Evolutionary conservation across 2,113 vertebrate genomes (phyloP).

Genomic region (Solea solea): DNA sequence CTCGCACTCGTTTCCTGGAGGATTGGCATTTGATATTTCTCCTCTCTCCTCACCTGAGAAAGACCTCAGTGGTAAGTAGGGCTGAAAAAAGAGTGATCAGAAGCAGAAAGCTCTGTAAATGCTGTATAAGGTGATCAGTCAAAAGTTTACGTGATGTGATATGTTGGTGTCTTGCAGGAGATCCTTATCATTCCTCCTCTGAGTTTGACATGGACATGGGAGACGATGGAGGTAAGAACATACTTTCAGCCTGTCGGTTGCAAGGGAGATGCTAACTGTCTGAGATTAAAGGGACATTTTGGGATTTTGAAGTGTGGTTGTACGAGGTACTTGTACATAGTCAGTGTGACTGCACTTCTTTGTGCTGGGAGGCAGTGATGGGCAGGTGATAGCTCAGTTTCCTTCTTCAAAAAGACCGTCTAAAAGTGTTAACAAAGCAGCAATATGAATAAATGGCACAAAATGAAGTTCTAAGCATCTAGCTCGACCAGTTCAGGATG

Average conservation of each 20-base stretch:
- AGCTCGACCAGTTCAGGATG: too few species aligned
- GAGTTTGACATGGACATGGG: conserved; percentile 54
- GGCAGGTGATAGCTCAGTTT: too few species aligned
- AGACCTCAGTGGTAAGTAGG: conserved; percentile 46
- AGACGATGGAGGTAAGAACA: conserved; percentile 60
- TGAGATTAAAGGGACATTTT: neutral
- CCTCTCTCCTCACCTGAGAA: conserved; percentile 71
- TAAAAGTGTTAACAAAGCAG: too few species aligned
- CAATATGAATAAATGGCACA: too few species aligned
- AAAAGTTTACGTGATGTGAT: neutral
- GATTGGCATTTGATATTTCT: conserved; percentile 44
- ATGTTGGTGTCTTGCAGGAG: conserved; percentile 38
- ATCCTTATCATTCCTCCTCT: conserved; percentile 58
- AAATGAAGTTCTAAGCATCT: too few species aligned
- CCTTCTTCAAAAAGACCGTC: too few species aligned
- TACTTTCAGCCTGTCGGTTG: neutral
- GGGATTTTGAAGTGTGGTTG: too few species aligned
- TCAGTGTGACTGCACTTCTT: too few species aligned
- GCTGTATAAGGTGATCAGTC: neutral
- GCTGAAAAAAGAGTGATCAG: too few species aligned
- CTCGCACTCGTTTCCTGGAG: conserved; percentile 22
- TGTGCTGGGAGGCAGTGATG: too few species aligned
- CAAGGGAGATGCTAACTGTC: too few species aligned
- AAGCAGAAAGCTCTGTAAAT: neutral
- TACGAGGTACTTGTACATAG: too few species aligned